Percentiles rank a stretch among this genome's conserved stretches.
These are phyloP conservation scores for Euclidia mi DNA, from an alignment of 2,888 invertebrate species.

Conservation along the genomic window DNA sequence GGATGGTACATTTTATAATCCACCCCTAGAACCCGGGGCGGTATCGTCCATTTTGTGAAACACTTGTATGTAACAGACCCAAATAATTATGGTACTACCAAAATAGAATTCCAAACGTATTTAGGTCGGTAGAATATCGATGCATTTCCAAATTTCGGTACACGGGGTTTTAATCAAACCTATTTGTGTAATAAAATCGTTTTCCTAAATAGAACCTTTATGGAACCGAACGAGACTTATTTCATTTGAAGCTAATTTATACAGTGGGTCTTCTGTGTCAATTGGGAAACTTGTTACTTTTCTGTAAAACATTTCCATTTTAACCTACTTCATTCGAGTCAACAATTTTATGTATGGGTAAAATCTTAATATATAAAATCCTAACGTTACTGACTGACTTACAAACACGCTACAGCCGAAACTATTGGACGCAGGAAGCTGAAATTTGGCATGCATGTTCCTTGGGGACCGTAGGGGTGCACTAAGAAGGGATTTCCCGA, in stretches of 20 bases:
- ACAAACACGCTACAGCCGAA: no score
- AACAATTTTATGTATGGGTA: no score
- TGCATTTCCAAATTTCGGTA: not conserved
- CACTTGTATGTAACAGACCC: slow-evolving; percentile 6
- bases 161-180: slow-evolving; percentile 3
- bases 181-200: not conserved
- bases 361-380: no score
- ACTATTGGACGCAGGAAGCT: no score
- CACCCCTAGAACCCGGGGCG: not conserved
- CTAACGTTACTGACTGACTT: no score
- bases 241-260: not conserved
- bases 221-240: slow-evolving; percentile 1
- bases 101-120: slow-evolving; percentile 1
- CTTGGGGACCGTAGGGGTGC: no score
- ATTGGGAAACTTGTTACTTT: no score
- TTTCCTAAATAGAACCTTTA: not conserved
- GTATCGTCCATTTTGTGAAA: not conserved
- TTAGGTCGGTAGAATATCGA: not conserved
- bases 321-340: no score
- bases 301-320: no score
- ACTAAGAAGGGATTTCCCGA: no score
- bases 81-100: slow-evolving; percentile 1
- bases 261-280: no score
- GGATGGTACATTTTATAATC: not conserved
- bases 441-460: no score